These are phyloP conservation scores for Maniola jurtina DNA, from an alignment of 1,140 invertebrate species.

Conservation along the genomic window DNA sequence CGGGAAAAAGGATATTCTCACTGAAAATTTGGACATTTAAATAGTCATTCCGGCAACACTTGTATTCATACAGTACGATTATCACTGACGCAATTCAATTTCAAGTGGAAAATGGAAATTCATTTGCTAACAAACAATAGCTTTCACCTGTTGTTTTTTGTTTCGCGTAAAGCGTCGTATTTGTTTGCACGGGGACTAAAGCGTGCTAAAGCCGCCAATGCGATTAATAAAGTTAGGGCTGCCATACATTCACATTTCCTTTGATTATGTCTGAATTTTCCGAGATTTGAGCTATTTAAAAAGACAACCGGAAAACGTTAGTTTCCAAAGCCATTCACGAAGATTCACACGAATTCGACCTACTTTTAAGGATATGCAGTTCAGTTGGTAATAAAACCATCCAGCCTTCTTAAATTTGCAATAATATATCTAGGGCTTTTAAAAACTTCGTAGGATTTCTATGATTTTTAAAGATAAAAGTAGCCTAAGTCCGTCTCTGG, in stretches of 20 bases:
- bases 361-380: no score
- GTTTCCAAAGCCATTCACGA: no score
- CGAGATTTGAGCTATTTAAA: not conserved
- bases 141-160: constrained; percentile 1
- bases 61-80: not conserved
- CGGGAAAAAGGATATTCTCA: not conserved
- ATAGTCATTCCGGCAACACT: not conserved
- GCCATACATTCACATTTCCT: not conserved
- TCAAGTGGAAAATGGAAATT: constrained; percentile 1
- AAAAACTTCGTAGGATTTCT: no score
- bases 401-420: no score
- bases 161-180: not conserved
- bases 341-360: no score
- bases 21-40: not conserved
- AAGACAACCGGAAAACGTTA: no score
- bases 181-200: not conserved
- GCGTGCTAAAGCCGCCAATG: not conserved
- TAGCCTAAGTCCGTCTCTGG: no score
- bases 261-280: no score
- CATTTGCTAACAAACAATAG: constrained; percentile 8
- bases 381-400: no score
- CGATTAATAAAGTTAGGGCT: constrained; percentile 3
- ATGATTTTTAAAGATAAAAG: no score
- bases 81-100: not conserved
- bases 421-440: no score